A percentile compares a stretch with the other conserved stretches of the same genome.
Conservation (phyloP, 1,140 invertebrate genomes). For the Liolophura sinensis region DNA sequence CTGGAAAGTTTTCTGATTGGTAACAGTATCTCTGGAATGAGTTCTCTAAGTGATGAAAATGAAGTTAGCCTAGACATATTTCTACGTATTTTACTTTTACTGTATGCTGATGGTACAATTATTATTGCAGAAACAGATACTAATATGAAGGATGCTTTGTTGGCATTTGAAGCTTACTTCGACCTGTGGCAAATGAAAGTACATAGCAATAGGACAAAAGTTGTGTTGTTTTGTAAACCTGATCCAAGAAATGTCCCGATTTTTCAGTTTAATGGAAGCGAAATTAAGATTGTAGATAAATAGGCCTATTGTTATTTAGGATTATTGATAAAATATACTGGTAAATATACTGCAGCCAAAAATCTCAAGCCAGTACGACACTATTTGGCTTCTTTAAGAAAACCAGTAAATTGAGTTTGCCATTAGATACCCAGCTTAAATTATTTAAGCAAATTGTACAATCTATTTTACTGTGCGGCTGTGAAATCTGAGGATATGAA, state of each 20-base stretch:
- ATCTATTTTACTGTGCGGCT: slow-evolving; percentile 10
- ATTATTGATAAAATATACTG: neutral
- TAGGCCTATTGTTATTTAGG: slow-evolving; percentile 11
- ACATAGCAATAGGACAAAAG: slow-evolving; percentile 8
- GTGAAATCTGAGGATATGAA: slow-evolving; percentile 13
- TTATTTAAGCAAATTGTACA: slow-evolving; percentile 12
- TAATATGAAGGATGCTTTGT: neutral
- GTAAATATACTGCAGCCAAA: too few species aligned
- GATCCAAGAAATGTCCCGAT: neutral
- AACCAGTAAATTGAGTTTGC: slow-evolving; percentile 5
- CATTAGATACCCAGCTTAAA: slow-evolving; percentile 6
- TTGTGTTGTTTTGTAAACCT: slow-evolving; percentile 6
- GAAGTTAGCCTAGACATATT: too few species aligned
- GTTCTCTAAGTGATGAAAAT: too few species aligned
- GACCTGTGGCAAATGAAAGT: slow-evolving; percentile 5
- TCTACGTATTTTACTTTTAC: too few species aligned
- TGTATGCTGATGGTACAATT: neutral
- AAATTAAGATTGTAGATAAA: slow-evolving; percentile 1
- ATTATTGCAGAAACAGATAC: neutral
- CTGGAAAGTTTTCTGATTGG: too few species aligned
- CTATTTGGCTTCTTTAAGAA: slow-evolving; percentile 6
- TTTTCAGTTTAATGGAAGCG: neutral
- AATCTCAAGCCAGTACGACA: neutral
- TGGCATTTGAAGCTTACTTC: slow-evolving; percentile 5
- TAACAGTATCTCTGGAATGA: too few species aligned